Base-by-base conservation (phyloP, 2,888 invertebrate genomes). In the Euzetes globulus region DNA sequence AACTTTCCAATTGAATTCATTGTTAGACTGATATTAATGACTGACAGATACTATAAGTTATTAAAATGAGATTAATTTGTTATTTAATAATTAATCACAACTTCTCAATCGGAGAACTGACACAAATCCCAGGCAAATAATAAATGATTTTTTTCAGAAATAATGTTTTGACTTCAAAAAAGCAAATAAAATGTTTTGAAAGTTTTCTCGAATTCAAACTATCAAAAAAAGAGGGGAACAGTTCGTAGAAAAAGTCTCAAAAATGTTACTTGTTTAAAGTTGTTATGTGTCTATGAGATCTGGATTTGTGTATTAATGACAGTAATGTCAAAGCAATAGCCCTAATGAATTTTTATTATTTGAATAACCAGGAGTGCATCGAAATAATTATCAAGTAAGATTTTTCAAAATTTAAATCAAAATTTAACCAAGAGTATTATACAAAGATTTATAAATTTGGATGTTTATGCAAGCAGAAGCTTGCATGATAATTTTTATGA, bases 21-120 rank as follows among this genome's bases (percentile, higher is more conserved):
- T 52, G 33, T 33, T 33, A 33, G 33, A 55, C 9, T 25, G 7
- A 22, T 55, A 55, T 55, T 55, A 55, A 22, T 33, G 17, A 15
- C 37, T 45, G 45, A 68, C 68, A 68, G 22, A 25, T 5, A 63
- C 29, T 29, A 17, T n/a, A 65, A 37, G 65, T 65, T 68, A 68
- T 68, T 68, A 68, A 45, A 68, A 68, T 45, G 41, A 45, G 41
- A 68, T 68, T 68, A 68, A 68, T 68, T 45, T 68, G 4, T 33
- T 17, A 22, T 17, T 45, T 45, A 37, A 45, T 68, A 68, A 68
- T 68, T 68, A 68, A 68, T 68, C 68, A 45, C 22, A 13, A 25
- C 22, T 25, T 22, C 22, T 25, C 27, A 11, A 33, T 19, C 25
- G 55, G 19, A 17, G 55, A 25, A 63, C 63, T 63, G 63, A 63